Evolutionary conservation across 2,797 vertebrate genomes (phyloP), one percentile per base, ranked within the genome.

Genomic region (Chelidonichthys spinosus): DNA sequence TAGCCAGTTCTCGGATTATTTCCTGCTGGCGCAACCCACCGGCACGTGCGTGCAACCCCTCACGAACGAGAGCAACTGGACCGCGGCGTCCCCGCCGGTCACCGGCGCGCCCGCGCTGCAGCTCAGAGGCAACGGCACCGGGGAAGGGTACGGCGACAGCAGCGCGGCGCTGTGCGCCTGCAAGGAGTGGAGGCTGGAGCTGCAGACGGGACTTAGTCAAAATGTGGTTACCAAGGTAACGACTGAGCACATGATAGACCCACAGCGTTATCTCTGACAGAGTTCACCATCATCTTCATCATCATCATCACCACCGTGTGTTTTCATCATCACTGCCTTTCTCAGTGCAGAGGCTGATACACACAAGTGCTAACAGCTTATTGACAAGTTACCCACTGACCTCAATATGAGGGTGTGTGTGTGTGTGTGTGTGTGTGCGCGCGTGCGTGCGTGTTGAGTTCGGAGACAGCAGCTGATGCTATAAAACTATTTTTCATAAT

Each of bases 171-270:
- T 94, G 72, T 99, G 97, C 78, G 86, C 92, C 73, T 98, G 98
- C 86, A 92, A 91, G 73, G 95, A 95, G 80, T 95, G 96, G 96
- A 94, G 92, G 70, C 96, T 98, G 59, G 95, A 96, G 81, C 96
- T 98, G 91, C 92, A 95, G 58, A 95, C 97, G 4, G 97, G 97
- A 90, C 97, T 99, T 32, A 93, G 95, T 71, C 96, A 97, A 85
- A 99, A 99, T 89, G 96, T 99, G 75, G 97, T 99, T 81, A 98
- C 97, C 94, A 97, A 98, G 97, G 97, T 99, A 95, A 94, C 91
- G 63, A 82, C 67, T 25, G 86, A 81, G 80, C 72, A 7, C 54
- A 62, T 65, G 64, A 70, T 61, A 72, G 56, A 76, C 5, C 54
- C 61, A 17, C 36, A 8, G 54, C 49, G 65, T 53, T 65, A 40